Percentiles rank a stretch among this genome's conserved stretches.
These are phyloP conservation scores for Thalpophila matura DNA, from an alignment of 2,888 invertebrate species.

Conservation along the genomic window DNA sequence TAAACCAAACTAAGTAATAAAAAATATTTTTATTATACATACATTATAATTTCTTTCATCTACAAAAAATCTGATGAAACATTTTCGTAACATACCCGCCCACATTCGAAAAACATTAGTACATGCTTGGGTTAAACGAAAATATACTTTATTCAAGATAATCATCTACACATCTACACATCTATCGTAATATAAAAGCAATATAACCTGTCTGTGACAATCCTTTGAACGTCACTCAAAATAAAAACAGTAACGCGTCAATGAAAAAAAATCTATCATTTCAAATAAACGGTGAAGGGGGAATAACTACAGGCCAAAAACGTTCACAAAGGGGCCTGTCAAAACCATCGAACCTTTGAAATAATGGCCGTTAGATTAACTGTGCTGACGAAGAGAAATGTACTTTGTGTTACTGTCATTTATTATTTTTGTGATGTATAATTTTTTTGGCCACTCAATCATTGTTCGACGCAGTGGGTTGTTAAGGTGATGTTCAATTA, in stretches of 20 bases:
- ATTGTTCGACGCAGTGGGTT: constrained; percentile 19
- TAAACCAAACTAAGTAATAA: not conserved
- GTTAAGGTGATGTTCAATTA: constrained; percentile 1
- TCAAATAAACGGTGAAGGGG: constrained; percentile 42
- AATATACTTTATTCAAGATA: constrained; percentile 44
- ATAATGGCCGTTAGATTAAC: constrained; percentile 64
- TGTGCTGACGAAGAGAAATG: constrained; percentile 60
- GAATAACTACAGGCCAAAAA: constrained; percentile 56
- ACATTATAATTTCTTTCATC: not conserved
- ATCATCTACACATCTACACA: too few relatives aligned
- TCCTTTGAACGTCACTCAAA: constrained; percentile 58
- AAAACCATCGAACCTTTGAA: constrained; percentile 66
- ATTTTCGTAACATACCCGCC: not conserved
- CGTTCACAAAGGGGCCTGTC: constrained; percentile 61
- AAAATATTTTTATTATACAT: not conserved
- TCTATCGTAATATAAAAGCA: constrained; percentile 52
- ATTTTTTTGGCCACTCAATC: constrained; percentile 45
- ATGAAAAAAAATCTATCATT: constrained; percentile 57
- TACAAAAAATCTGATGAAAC: not conserved
- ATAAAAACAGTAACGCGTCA: constrained; percentile 46
- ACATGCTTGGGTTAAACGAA: constrained; percentile 9
- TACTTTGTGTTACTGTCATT: constrained; percentile 58
- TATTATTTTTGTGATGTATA: constrained; percentile 51
- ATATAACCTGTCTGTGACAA: constrained; percentile 53
- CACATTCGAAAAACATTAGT: constrained; percentile 14